Base-by-base conservation (phyloP, 1,140 invertebrate genomes). In the Heliothis virescens region DNA sequence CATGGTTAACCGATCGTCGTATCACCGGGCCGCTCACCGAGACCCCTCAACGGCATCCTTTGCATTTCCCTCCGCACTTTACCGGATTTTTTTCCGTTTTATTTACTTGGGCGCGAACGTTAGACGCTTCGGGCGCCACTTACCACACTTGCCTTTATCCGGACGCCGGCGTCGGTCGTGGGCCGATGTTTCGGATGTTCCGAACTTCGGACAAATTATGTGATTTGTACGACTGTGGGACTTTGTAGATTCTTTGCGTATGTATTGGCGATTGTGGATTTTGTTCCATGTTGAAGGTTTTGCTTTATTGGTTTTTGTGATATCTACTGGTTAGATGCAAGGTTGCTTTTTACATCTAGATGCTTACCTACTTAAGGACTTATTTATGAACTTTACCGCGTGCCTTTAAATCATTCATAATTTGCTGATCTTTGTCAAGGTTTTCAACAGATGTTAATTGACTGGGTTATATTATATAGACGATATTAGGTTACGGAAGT, bases 51-150 rank as follows among this genome's bases (percentile, higher is more conserved):
- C 73, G 76, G 83, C 82, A 86, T 90, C 89, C 88, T 91, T 89
- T 87, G 83, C 85, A 85, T 85, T 91, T 91, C 87, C 85, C 90
- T 89, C 85, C 81, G 81, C 86, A 86, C 84, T 90, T 91, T 87
- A 85, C 83, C 80, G 77, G 84, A 85, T 84, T 86, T 82, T 87
- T 88, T 89, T 76, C 60, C 34, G 55, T 76, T 88, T 86, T 88
- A 86, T 89, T 89, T 89, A 80, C 82, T 90, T 87, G 71, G 72
- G 74, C 82, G 84, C 79, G 77, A 82, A 81, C 80, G 88, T 88
- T 89, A 89, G 88, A 92, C 87, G 90, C 91, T 85, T 71, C 79
- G 73, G 85, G 88, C 87, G 83, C 88, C 87, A 88, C 90, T 91
- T 89, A 83, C 60, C 71, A 65, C 73, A 79, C 79, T 69, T 53